Evolutionary conservation across 2,797 vertebrate species (phyloP), one percentile per base, ranked within the genome.

Genomic region (Odontamblyopus rebecca): DNA sequence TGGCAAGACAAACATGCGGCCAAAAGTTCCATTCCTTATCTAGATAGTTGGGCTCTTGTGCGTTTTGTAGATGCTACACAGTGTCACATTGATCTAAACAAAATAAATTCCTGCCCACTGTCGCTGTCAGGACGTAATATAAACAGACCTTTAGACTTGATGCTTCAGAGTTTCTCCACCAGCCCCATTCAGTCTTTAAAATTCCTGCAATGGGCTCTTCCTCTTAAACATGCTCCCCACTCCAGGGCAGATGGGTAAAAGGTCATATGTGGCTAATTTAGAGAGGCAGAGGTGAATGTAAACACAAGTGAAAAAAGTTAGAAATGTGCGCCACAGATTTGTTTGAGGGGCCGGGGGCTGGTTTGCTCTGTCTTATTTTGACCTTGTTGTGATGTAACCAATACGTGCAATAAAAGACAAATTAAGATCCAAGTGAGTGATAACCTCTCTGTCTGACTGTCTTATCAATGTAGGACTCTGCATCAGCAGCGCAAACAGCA

Each of bases 11-110:
- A 92, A 81, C 85, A 72, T 87, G 81, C 79, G 62, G 80, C 82
- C 72, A 83, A 88, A 87, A 87, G 84, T 93, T 93, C 90, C 91
- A 88, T 91, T 85, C 91, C 92, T 92, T 88, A 86, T 93, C 89
- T 73, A 90, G 90, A 38, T 78, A 84, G 82, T 85, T 77, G 78
- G 82, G 54, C 54, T n/a, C 83, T 83, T 85, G 70, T 16, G 69
- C 87, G 67, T 82, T 48, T 84, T 61, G 82, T 61, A 85, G 89
- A 90, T 69, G 82, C 90, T 83, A 82, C 86, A 82, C 86, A 72
- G 84, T 87, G 92, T 89, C 85, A 82, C 81, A 57, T 41, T 74
- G 80, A 74, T 89, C 87, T 86, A 92, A 94, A 94, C 92, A 93
- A 91, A 88, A 85, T 85, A 85, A 91, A 91, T 92, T 85, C 89